Conservation (phyloP, 2,888 invertebrate species). For the Caenorhabditis becei region DNA sequence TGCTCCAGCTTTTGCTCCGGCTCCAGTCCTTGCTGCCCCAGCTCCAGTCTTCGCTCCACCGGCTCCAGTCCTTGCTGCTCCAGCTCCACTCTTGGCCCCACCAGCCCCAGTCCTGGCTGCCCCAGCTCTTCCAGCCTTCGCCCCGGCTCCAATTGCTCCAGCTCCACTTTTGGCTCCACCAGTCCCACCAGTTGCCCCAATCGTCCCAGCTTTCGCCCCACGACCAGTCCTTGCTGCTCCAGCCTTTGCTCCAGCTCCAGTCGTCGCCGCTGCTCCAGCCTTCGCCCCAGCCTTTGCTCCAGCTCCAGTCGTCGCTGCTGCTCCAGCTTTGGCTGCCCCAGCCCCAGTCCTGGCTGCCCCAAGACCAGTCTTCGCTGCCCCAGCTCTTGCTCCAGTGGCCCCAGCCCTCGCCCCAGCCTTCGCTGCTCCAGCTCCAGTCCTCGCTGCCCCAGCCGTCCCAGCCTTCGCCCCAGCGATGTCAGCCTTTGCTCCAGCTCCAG, state of each 20-base stretch:
- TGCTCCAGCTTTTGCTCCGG: conserved; percentile 53
- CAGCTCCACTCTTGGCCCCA: conserved; percentile 34
- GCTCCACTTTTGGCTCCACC: conserved; percentile 60
- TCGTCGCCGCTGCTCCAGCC: conserved; percentile 54
- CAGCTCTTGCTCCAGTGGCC: conserved; percentile 48
- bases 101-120: conserved; percentile 46
- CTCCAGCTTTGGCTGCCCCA: conserved; percentile 59
- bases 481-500: conserved; percentile 50
- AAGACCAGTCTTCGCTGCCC: conserved; percentile 48
- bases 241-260: conserved; percentile 54
- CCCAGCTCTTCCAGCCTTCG: conserved; percentile 61
- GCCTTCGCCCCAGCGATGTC: conserved; percentile 48
- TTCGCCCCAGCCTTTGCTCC: conserved; percentile 58
- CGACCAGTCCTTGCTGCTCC: conserved; percentile 62
- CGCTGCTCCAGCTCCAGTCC: conserved; percentile 54
- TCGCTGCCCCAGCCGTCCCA: conserved; percentile 41
- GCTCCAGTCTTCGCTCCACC: conserved; percentile 59
- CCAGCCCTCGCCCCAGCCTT: conserved; percentile 58
- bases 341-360: conserved; percentile 41
- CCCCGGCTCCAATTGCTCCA: conserved; percentile 55
- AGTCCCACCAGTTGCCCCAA: conserved; percentile 64
- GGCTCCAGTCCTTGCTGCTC: conserved; percentile 33
- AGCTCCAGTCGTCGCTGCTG: conserved; percentile 45
- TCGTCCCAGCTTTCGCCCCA: conserved; percentile 61
- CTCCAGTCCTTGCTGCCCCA: conserved; percentile 52